Evolutionary conservation across 2,888 invertebrate species (phyloP).

Genomic region (Endotricha flammealis): DNA sequence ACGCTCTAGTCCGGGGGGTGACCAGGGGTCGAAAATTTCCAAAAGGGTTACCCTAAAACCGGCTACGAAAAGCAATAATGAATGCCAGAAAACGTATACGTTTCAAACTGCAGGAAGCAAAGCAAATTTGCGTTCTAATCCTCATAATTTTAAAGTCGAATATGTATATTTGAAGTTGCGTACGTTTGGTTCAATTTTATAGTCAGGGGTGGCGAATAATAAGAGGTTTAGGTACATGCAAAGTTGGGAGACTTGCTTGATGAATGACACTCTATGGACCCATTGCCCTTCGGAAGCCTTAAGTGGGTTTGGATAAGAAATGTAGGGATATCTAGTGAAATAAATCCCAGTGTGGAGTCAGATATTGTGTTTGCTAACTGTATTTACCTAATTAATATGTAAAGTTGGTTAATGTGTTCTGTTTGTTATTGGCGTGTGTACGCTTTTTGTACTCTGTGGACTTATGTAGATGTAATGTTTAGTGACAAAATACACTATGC

Average conservation of each 20-base stretch:
- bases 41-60: constrained; percentile 74
- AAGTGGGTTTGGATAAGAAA: constrained; percentile 75
- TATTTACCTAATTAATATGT: constrained; percentile 52
- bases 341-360: constrained; percentile 44
- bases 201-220: constrained; percentile 71
- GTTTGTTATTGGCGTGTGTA: constrained; percentile 32
- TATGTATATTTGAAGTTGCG: constrained; percentile 20
- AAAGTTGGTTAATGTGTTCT: constrained; percentile 35
- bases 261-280: constrained; percentile 77
- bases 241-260: constrained; percentile 71
- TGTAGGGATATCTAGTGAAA: constrained; percentile 71
- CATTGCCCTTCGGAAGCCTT: constrained; percentile 77
- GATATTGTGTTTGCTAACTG: constrained; percentile 32
- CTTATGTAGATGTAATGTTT: constrained; percentile 4
- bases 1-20: constrained; percentile 68
- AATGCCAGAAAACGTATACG: constrained; percentile 68
- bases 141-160: constrained; percentile 22
- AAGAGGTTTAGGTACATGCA: constrained; percentile 70
- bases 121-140: constrained; percentile 31
- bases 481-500: too few species aligned
- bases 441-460: constrained; percentile 18
- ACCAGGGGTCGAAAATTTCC: constrained; percentile 73
- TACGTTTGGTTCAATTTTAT: constrained; percentile 72
- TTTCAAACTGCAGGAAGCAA: constrained; percentile 26
- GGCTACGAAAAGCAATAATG: constrained; percentile 67